Conservation (phyloP, 2,113 vertebrate genomes). For the Perca fluviatilis region DNA sequence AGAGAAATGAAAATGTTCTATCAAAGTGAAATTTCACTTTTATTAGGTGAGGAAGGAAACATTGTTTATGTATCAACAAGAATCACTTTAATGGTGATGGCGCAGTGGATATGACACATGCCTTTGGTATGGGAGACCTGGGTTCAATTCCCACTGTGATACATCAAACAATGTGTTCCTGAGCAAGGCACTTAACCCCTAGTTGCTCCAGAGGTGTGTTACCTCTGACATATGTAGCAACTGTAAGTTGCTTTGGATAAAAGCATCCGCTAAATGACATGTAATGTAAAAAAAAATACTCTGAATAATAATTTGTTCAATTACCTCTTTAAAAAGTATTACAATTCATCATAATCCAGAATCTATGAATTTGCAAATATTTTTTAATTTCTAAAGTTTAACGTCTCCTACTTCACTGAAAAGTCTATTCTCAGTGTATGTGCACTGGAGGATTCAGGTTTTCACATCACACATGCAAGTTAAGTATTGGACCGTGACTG, state of each 20-base stretch:
- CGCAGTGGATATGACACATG: too few relatives aligned
- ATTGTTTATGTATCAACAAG: background rate
- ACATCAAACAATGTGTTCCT: too few relatives aligned
- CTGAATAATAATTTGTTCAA: background rate
- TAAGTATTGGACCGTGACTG: background rate
- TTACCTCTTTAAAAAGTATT: background rate
- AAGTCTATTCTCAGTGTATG: background rate
- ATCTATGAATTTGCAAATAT: background rate
- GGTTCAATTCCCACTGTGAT: too few relatives aligned
- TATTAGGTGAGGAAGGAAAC: background rate
- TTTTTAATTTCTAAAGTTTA: too few relatives aligned
- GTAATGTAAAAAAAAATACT: too few relatives aligned
- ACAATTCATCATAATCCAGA: background rate
- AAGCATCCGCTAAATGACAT: too few relatives aligned
- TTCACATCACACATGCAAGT: background rate
- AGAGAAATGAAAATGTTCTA: background rate
- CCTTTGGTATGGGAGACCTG: too few relatives aligned
- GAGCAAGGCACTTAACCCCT: too few relatives aligned
- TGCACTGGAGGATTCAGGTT: background rate
- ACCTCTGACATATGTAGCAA: too few relatives aligned
- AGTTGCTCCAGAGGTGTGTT: too few relatives aligned
- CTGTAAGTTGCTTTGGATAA: too few relatives aligned
- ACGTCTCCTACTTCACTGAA: background rate
- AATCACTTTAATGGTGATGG: background rate
- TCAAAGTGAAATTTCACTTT: slow-evolving; percentile 1